Evolutionary conservation across 2,113 vertebrate genomes (phyloP), one percentile per base, ranked within the genome.

Genomic region (Crotalus viridis): DNA sequence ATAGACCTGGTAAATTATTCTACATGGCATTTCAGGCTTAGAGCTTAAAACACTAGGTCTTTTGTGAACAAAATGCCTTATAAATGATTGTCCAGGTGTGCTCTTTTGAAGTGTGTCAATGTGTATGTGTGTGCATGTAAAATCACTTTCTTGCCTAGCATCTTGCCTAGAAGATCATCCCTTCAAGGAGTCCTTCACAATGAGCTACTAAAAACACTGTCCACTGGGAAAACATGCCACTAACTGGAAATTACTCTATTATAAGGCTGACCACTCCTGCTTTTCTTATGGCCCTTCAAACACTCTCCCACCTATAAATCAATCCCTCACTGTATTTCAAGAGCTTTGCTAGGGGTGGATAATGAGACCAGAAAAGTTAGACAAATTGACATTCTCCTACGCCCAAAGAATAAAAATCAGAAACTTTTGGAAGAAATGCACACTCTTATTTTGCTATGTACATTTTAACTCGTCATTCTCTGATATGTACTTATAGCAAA

Each of bases 31-130:
- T 21, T 6, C 21, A 0, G 61, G 54, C 33, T 39, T 7, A 4
- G 39, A 54, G 33, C 12, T 15, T 43, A 22, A 61, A 56, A 24
- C 0, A 22, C 1, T 4, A 51, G 6, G 0, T 0, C 0, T 3
- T 64, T 88, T 6, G 28, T 48, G 74, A 43, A 24, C 7, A 43
- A 94, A 28, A 8, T 0, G 0, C 10, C 12, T 64, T 33, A 43
- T 28, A 93, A 85, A 89, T 64, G n/a, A 61, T 22, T 46, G 43
- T 48, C 59, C 0, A 39, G 87, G 9, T 64, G 1, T 28, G 26
- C 33, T 81, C 74, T 81, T 81, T 81, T 81, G 33, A 87, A 87
- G 85, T 48, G 46, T 87, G 46, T 87, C 46, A 51, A 87, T 26
- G 46, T 46, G 4, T 48, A 26, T 26, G 46, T 51, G 12, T 51